Conservation (phyloP, 1,140 invertebrate genomes). For the Gonatopus flavifemur region DNA sequence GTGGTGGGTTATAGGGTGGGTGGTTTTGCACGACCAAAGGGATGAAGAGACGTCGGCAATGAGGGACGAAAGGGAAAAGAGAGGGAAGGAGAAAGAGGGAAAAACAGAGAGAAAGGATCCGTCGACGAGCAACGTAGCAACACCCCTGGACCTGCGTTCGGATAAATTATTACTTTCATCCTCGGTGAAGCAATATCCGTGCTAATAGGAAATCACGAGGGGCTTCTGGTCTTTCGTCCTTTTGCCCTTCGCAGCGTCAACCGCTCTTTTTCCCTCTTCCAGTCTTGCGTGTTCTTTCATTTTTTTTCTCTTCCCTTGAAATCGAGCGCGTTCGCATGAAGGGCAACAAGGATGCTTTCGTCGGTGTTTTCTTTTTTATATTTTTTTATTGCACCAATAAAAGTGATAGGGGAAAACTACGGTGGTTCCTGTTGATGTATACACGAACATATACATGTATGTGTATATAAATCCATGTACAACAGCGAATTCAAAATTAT, state of each 20-base stretch:
- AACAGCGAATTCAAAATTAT: too few relatives aligned
- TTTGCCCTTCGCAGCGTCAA: conserved; percentile 6
- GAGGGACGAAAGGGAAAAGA: not conserved
- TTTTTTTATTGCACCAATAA: conserved; percentile 26
- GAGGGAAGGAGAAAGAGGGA: conserved; percentile 1
- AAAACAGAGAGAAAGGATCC: not conserved
- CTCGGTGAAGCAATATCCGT: conserved; percentile 45
- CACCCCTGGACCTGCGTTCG: conserved; percentile 26
- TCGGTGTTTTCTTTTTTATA: conserved; percentile 14
- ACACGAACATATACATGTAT: too few relatives aligned
- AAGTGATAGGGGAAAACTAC: conserved; percentile 21
- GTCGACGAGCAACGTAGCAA: too few relatives aligned
- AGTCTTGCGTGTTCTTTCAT: too few relatives aligned
- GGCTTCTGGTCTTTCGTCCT: conserved; percentile 29
- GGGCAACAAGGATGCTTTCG: conserved; percentile 6
- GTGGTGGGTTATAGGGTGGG: conserved; percentile 26
- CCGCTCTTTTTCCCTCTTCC: conserved; percentile 1
- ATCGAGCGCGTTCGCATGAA: not conserved
- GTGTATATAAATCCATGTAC: too few relatives aligned
- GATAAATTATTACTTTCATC: conserved; percentile 49
- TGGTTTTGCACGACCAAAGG: conserved; percentile 18
- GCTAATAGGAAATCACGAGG: conserved; percentile 49
- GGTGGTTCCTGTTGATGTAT: too few relatives aligned
- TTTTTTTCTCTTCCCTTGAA: too few relatives aligned
- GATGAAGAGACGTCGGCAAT: conserved; percentile 1